Evolutionary conservation across 2,797 vertebrate species (phyloP), one percentile per base, ranked within the genome.

Genomic region (Catamblyrhynchus diadema): DNA sequence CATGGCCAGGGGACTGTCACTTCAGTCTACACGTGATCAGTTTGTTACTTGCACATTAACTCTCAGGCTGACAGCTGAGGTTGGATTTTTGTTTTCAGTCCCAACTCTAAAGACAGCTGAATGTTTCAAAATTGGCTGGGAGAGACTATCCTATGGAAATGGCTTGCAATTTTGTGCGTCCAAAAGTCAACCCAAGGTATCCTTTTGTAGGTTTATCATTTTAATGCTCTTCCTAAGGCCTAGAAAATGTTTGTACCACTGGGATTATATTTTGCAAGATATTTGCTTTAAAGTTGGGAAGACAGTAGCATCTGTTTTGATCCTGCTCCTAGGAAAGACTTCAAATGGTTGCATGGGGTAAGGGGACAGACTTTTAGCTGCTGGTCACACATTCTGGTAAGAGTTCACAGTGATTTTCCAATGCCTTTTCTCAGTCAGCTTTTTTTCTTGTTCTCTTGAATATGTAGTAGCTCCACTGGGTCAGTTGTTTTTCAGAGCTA

Each of bases 391-490:
- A 0, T 66, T 90, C 62, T 45, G 51, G 22, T 75, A 44, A 60
- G 64, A 84, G 51, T 75, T 93, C 51, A 18, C 66, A 48, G 72
- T 60, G 67, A 71, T 92, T 93, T 90, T 92, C 92, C 67, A 13
- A 1, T 73, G 74, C 37, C 24, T 88, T 90, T 93, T 84, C 56
- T 88, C 37, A 35, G 73, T 78, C 81, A 86, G 41, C 37, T 86
- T 79, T 94, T 94, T 88, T 85, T 81, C 44, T 62, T 54, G 8
- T 65, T 84, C 65, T 86, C 56, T 84, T 90, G 90, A 86, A 84
- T 92, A 90, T 86, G 60, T 60, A 92, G 37, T 78, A 78, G 81
- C n/a, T 90, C 62, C 16, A 14, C 35, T 67, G 73, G 27, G 57
- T 84, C 65, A 45, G 39, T 80, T 95, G 23, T 48, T 92, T 90